phyloP scores from a whole-genome alignment of 2,888 invertebrate species.

The Eupelmus urozonus region DNA sequence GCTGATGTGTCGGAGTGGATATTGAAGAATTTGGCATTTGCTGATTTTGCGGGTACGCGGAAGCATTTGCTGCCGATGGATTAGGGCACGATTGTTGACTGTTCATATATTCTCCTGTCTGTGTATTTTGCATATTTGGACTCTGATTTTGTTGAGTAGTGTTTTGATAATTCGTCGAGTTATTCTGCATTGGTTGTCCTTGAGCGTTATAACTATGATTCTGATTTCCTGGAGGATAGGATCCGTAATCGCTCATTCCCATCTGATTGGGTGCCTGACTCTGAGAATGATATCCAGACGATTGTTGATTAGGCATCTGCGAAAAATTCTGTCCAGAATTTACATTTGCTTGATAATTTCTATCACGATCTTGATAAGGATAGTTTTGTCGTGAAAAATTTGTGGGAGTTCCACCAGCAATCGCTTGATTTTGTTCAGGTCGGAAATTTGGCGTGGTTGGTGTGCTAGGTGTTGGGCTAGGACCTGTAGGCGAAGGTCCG shows the following conservation, averaged over 20 bases:
- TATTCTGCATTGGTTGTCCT: slow-evolving; percentile 65
- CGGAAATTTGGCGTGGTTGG: slow-evolving; percentile 65
- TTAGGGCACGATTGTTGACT: slow-evolving; percentile 49
- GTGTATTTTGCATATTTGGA: slow-evolving; percentile 47
- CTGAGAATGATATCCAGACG: slow-evolving; percentile 66
- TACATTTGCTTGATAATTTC: slow-evolving; percentile 68
- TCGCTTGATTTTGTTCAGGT: slow-evolving; percentile 66
- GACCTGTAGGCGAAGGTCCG: slow-evolving; percentile 58
- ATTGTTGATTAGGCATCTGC: slow-evolving; percentile 66
- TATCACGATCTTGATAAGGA: slow-evolving; percentile 70
- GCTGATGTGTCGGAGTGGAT: slow-evolving; percentile 56
- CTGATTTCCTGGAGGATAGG: slow-evolving; percentile 67
- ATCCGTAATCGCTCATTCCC: slow-evolving; percentile 68
- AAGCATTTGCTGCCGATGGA: slow-evolving; percentile 49
- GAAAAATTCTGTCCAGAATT: slow-evolving; percentile 68
- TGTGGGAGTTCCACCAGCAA: slow-evolving; percentile 60
- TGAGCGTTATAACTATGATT: slow-evolving; percentile 69
- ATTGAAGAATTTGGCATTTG: slow-evolving; percentile 54
- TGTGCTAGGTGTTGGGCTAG: slow-evolving; percentile 36
- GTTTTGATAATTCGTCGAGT: slow-evolving; percentile 65
- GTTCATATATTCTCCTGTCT: slow-evolving; percentile 41
- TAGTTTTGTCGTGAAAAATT: slow-evolving; percentile 69
- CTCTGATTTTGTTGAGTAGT: slow-evolving; percentile 58
- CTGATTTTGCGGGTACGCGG: slow-evolving; percentile 64
- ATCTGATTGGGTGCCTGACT: slow-evolving; percentile 68